Percentiles rank a stretch among this genome's conserved stretches.
Evolutionary conservation across 2,113 vertebrate species (phyloP).

Genomic region (Nipponia nippon): DNA sequence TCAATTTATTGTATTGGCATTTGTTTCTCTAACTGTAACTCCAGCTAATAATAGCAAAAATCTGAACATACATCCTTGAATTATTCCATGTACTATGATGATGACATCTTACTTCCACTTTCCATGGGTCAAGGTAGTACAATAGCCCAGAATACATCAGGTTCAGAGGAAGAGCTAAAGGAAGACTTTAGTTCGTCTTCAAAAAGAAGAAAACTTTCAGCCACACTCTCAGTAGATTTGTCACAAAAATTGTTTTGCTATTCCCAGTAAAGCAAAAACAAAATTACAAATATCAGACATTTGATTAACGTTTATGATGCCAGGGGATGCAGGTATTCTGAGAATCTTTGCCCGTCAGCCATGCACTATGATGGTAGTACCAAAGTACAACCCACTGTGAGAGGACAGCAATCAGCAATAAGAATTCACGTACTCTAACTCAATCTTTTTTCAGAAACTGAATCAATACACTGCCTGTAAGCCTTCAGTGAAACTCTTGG

Average conservation of each 20-base stretch:
- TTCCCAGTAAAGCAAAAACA: not conserved
- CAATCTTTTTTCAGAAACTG: not conserved
- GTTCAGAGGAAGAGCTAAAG: not conserved
- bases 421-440: not conserved
- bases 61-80: not conserved
- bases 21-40: not conserved
- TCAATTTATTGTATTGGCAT: not conserved
- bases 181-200: not conserved
- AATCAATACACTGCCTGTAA: not conserved
- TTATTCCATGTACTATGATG: not conserved
- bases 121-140: not conserved
- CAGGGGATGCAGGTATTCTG: not conserved
- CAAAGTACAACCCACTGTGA: not conserved
- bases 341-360: not conserved
- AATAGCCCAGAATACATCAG: not conserved
- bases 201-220: not conserved
- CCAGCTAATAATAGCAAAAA: not conserved
- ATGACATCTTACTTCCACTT: not conserved
- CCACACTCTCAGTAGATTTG: not conserved
- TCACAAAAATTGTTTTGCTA: not conserved
- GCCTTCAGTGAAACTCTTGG: not conserved
- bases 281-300: not conserved
- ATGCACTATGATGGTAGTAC: no score
- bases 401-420: not conserved
- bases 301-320: not conserved